Evolutionary conservation across 2,888 invertebrate genomes (phyloP), one percentile per base, ranked within the genome.

Genomic region (Drosophila kuntzei): DNA sequence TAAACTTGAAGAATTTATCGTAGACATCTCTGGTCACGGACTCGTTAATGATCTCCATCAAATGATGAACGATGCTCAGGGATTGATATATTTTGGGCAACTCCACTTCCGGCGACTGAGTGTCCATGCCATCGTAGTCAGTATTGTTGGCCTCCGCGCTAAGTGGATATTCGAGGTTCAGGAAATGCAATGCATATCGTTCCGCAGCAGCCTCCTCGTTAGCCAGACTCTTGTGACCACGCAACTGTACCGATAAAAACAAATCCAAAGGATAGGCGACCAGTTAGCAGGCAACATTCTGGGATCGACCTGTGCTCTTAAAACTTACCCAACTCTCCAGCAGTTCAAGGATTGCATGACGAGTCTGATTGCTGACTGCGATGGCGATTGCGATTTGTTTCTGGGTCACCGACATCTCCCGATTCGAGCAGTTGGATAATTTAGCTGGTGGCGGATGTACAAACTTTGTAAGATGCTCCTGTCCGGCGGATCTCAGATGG

Each of bases 401-500:
- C 2, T 1, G 0, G 1, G 44, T 25, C 12, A 32, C 1, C 12
- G 12, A 11, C 34, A 36, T 46, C 1, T 6, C 2, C 11, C 1
- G 1, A 5, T 3, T 2, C 2, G 16, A 1, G 14, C 44, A 55
- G 2, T 34, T 22, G 11, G 20, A 11, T 2, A 14, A 3, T 8
- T 16, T 1, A 3, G n/a, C 1, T 4, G 22, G 8, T n/a, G 16
- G 2, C 3, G 12, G 14, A 0, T 14, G 3, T 11, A 39, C 11
- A 9, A 2, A 9, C 29, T 12, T n/a, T n/a, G n/a, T n/a, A n/a
- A n/a, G 16, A 7, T 25, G 27, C 22, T 51, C 11, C 34, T 47
- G 1, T 22, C 59, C 76, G 2, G 72, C 83, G 9, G 90, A 83
- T 20, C 90, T 77, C 34, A 72, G 71, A 47, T 89, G 87, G 27